phyloP scores from a whole-genome alignment of 2,797 vertebrate genomes.

The Accipiter minullus region DNA sequence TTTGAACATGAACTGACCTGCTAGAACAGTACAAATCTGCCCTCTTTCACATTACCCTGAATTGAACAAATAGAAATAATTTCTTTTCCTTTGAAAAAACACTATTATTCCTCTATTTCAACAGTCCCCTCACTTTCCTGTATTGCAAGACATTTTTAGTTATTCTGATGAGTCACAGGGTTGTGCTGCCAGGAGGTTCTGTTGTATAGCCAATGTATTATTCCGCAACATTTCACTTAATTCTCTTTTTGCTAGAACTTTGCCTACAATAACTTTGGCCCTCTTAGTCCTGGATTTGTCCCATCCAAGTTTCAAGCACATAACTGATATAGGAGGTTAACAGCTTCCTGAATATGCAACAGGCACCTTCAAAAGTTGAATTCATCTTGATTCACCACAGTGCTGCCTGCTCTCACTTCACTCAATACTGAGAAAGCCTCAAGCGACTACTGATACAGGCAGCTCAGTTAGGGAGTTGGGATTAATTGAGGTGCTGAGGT shows the following conservation, averaged over 20 bases:
- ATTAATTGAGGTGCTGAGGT: not conserved
- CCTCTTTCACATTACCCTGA: not conserved
- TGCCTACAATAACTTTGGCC: slow-evolving; percentile 1
- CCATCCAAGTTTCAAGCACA: not conserved
- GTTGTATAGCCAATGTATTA: not conserved
- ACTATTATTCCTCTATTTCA: not conserved
- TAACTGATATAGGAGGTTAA: not conserved
- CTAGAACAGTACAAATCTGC: not conserved
- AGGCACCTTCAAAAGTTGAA: not conserved
- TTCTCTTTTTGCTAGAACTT: slow-evolving; percentile 1
- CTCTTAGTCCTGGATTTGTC: not conserved
- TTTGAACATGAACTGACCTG: not conserved
- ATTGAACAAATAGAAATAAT: not conserved
- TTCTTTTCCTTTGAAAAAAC: not conserved
- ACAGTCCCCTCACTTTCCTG: not conserved
- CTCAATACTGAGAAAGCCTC: not conserved
- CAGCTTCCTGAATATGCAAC: not conserved
- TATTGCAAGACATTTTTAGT: not conserved
- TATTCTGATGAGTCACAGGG: slow-evolving; percentile 1
- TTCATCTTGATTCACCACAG: not conserved
- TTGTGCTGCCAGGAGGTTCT: slow-evolving; percentile 14
- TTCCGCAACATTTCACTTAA: not conserved
- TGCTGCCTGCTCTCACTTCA: not conserved
- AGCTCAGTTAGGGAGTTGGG: not conserved
- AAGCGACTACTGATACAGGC: not conserved